A percentile compares a stretch with the other conserved stretches of the same genome.
Evolutionary conservation across 64 coral and sea anemone species (phyloP).

Genomic region (Montipora cactus): DNA sequence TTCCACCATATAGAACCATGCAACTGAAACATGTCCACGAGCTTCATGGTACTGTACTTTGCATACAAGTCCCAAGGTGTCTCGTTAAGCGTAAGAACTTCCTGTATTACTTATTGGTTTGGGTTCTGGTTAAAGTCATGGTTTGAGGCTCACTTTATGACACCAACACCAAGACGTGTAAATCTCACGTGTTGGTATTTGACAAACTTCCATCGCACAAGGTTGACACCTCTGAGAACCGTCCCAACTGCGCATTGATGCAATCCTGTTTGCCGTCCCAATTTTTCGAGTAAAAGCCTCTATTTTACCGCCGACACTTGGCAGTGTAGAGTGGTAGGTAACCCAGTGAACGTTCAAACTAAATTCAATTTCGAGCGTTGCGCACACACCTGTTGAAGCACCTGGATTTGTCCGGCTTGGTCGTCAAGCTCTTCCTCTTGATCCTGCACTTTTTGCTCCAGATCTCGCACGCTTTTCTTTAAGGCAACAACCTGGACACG

Average conservation of each 20-base stretch:
- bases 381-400: constrained; percentile 80
- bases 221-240: too few relatives aligned
- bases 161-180: too few relatives aligned
- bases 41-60: too few relatives aligned
- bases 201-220: too few relatives aligned
- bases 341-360: background rate
- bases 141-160: too few relatives aligned
- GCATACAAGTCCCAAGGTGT: too few relatives aligned
- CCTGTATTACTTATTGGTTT: too few relatives aligned
- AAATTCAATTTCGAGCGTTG: background rate
- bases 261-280: background rate
- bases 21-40: too few relatives aligned
- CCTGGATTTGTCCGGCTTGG: constrained; percentile 94
- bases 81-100: too few relatives aligned
- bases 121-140: too few relatives aligned
- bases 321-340: background rate
- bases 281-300: background rate
- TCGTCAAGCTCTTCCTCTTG: constrained; percentile 98
- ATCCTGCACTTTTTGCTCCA: constrained; percentile 91
- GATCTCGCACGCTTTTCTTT: constrained; percentile 78
- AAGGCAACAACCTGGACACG: constrained; percentile 64
- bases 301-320: background rate
- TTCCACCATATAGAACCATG: too few relatives aligned
- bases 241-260: background rate
- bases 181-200: too few relatives aligned